Evolutionary conservation across 2,888 invertebrate species (phyloP).

Genomic region (Habroteleia sp.): DNA sequence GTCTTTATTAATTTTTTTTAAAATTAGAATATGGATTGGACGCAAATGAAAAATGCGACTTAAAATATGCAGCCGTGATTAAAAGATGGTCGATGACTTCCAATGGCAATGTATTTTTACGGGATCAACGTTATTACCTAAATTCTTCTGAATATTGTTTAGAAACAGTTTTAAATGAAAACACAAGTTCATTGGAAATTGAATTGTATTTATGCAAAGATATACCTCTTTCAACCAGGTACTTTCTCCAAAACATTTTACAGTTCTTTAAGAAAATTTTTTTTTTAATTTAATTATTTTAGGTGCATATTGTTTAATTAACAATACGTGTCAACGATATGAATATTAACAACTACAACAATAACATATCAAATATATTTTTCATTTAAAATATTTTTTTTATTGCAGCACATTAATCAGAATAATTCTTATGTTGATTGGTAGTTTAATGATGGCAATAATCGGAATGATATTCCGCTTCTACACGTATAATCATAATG

Average conservation of each 20-base stretch:
- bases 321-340: too few relatives aligned
- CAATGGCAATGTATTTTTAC: slow-evolving; percentile 1
- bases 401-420: too few relatives aligned
- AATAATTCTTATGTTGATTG: neutral
- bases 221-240: slow-evolving; percentile 1
- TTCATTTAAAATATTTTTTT: too few relatives aligned
- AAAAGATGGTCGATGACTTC: slow-evolving; percentile 22
- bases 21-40: too few relatives aligned
- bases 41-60: neutral
- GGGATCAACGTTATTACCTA: slow-evolving; percentile 2
- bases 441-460: too few relatives aligned
- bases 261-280: too few relatives aligned
- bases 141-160: slow-evolving; percentile 10
- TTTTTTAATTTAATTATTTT: slow-evolving; percentile 6
- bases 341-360: too few relatives aligned
- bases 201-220: slow-evolving; percentile 18
- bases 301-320: too few relatives aligned
- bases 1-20: too few relatives aligned
- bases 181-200: neutral
- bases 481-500: neutral
- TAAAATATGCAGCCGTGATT: neutral
- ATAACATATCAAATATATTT: too few relatives aligned
- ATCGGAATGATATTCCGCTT: too few relatives aligned
- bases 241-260: too few relatives aligned
- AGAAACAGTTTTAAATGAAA: slow-evolving; percentile 4